Conservation (phyloP, 2,888 invertebrate genomes). For the Dynastes tityus region DNA sequence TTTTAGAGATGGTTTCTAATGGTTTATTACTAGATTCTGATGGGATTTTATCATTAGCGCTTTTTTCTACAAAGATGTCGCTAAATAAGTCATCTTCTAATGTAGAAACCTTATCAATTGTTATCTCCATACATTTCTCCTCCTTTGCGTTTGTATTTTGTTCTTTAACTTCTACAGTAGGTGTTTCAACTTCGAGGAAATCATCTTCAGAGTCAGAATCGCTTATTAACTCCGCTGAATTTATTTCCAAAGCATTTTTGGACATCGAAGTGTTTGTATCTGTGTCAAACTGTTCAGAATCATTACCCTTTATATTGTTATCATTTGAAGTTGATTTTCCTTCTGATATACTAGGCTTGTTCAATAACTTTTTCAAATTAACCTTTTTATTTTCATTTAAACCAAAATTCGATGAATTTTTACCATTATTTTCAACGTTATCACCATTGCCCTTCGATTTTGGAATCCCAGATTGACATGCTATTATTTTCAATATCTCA, state of each 20-base stretch:
- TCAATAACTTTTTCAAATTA: slow-evolving; percentile 22
- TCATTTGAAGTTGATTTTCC: neutral
- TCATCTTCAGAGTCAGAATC: slow-evolving; percentile 66
- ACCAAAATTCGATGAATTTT: slow-evolving; percentile 37
- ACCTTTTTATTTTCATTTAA: neutral
- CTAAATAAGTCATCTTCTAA: slow-evolving; percentile 65
- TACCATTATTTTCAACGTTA: slow-evolving; percentile 19
- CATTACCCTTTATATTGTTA: neutral
- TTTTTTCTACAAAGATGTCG: slow-evolving; percentile 58
- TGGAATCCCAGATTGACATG: slow-evolving; percentile 1
- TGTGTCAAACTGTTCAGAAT: slow-evolving; percentile 18
- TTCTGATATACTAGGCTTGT: neutral
- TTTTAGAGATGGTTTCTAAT: neutral
- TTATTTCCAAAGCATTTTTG: neutral
- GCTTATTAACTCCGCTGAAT: slow-evolving; percentile 58
- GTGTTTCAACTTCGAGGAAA: slow-evolving; percentile 68
- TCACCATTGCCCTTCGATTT: neutral
- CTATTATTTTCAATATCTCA: slow-evolving; percentile 77
- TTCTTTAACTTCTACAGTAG: slow-evolving; percentile 26
- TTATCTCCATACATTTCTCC: slow-evolving; percentile 65
- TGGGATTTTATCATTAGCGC: neutral
- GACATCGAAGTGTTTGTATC: neutral
- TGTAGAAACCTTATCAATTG: slow-evolving; percentile 66
- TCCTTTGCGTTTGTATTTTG: neutral
- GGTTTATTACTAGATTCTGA: neutral